Evolutionary conservation across 1,140 invertebrate species (phyloP).

Genomic region (Tetragonula clypearis): DNA sequence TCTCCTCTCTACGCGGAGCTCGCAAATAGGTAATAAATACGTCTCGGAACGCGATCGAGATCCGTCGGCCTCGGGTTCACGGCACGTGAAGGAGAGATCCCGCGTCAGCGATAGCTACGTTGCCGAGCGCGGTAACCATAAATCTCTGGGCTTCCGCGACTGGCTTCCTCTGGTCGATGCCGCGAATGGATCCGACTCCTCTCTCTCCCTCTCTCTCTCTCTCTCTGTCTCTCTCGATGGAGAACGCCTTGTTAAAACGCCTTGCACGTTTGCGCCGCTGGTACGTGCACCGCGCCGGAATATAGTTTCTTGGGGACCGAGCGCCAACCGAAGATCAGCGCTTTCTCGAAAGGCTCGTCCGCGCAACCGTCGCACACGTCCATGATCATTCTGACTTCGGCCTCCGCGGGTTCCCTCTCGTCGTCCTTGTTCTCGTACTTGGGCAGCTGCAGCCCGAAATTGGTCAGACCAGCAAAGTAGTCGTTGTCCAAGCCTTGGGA

Average conservation of each 20-base stretch:
- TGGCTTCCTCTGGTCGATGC: neutral
- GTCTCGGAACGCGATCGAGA: neutral
- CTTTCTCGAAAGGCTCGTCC: constrained; percentile 89
- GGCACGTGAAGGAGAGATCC: constrained; percentile 27
- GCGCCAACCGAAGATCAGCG: constrained; percentile 89
- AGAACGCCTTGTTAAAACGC: constrained; percentile 83
- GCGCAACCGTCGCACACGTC: constrained; percentile 88
- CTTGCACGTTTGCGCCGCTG: constrained; percentile 86
- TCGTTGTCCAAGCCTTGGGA: constrained; percentile 72
- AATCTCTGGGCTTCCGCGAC: neutral
- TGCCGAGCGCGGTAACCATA: neutral
- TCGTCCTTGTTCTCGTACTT: constrained; percentile 82
- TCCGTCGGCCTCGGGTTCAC: constrained; percentile 10
- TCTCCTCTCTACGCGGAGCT: too few relatives aligned
- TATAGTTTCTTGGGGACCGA: constrained; percentile 87
- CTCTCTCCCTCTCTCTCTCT: too few relatives aligned
- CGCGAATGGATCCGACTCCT: neutral
- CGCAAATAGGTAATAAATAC: constrained; percentile 27
- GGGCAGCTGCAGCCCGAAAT: constrained; percentile 84
- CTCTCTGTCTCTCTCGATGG: neutral
- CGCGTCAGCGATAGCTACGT: constrained; percentile 17
- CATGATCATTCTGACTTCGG: constrained; percentile 90
- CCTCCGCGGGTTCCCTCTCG: constrained; percentile 91
- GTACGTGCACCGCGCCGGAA: constrained; percentile 87
- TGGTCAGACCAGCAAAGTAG: constrained; percentile 84